phyloP scores from a whole-genome alignment of 2,797 vertebrate genomes.

The Phrynocephalus forsythii region DNA sequence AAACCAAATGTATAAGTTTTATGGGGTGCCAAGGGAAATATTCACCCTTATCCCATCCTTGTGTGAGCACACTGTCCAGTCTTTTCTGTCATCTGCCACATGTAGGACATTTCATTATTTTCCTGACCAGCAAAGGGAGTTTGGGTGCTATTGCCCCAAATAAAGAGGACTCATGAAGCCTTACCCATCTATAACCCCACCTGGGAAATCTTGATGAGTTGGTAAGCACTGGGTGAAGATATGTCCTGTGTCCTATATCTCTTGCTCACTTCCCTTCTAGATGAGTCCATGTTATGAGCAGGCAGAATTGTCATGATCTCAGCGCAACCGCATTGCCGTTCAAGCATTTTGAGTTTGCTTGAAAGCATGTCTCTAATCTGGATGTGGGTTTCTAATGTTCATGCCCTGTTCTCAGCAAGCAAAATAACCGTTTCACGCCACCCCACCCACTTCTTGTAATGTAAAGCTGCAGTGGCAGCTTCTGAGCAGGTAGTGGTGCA shows the following conservation, averaged over 20 bases:
- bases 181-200: no score
- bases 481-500: slow-evolving; percentile 21
- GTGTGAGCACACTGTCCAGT: no score
- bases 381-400: neutral
- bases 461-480: neutral
- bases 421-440: neutral
- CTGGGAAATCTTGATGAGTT: neutral
- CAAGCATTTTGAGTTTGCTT: neutral
- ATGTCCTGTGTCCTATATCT: no score
- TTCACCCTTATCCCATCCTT: no score
- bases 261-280: neutral
- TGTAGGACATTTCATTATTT: no score
- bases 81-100: no score
- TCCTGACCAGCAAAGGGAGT: no score
- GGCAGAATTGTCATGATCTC: no score
- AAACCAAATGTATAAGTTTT: no score
- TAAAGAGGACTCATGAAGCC: no score
- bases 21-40: no score
- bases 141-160: no score
- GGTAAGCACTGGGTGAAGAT: neutral
- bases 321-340: neutral
- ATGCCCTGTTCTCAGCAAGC: neutral
- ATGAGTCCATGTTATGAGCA: neutral
- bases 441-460: neutral
- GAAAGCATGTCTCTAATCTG: neutral